Evolutionary conservation across 1,140 invertebrate species (phyloP).

Genomic region (Lepidurus couesii): DNA sequence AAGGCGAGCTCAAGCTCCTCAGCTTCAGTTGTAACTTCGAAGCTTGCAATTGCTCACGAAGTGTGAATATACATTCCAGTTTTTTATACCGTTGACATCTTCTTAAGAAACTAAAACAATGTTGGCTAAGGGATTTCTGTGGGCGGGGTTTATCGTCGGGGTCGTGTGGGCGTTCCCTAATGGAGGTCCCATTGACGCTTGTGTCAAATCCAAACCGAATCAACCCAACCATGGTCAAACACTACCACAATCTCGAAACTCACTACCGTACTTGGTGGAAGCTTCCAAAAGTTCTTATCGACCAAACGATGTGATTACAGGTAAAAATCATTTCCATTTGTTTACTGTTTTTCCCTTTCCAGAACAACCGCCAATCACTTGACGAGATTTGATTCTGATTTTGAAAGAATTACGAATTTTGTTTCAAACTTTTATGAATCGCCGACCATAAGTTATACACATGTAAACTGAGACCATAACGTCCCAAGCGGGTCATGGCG

Average conservation of each 20-base stretch:
- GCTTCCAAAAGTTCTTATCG: slow-evolving; percentile 56
- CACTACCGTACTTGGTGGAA: slow-evolving; percentile 58
- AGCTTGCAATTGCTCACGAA: neutral
- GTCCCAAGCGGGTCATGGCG: no score
- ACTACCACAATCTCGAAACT: slow-evolving; percentile 54
- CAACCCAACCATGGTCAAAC: slow-evolving; percentile 67
- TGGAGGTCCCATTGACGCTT: slow-evolving; percentile 68
- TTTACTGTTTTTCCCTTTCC: neutral
- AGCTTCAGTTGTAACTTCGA: neutral
- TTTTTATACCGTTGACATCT: neutral
- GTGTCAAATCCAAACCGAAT: slow-evolving; percentile 63
- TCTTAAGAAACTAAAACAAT: neutral
- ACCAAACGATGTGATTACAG: slow-evolving; percentile 59
- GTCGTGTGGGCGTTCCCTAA: slow-evolving; percentile 56
- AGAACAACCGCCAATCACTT: no score
- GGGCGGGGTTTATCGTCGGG: neutral
- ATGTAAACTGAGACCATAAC: no score
- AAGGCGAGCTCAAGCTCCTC: neutral
- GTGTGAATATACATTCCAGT: neutral
- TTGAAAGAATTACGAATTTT: no score
- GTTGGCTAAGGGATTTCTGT: neutral
- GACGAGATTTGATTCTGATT: no score
- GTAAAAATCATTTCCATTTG: slow-evolving; percentile 43
- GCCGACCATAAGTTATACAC: no score
- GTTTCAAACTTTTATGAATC: no score